These are phyloP conservation scores for Sorex araneus DNA, from an alignment of 2,113 vertebrate species.

Conservation along the genomic window DNA sequence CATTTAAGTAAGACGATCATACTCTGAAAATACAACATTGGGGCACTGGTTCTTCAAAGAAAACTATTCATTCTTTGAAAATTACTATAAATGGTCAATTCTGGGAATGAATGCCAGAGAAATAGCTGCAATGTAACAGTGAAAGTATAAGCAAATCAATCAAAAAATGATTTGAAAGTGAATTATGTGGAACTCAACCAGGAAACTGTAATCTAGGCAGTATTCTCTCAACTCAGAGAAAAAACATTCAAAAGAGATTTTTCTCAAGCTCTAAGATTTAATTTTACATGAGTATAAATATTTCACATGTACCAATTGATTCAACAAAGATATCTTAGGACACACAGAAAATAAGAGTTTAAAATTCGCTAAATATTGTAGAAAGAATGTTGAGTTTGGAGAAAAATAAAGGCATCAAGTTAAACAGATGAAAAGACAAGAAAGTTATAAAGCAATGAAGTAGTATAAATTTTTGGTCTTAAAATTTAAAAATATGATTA, in stretches of 20 bases:
- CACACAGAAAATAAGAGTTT: background rate
- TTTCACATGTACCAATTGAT: background rate
- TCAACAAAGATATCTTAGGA: constrained; percentile 15
- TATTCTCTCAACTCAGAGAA: background rate
- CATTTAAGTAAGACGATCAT: background rate
- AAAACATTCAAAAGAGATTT: background rate
- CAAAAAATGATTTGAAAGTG: background rate
- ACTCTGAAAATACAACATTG: background rate
- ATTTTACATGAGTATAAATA: constrained; percentile 25
- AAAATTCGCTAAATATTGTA: background rate
- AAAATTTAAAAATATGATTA: no score
- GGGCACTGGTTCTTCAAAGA: background rate
- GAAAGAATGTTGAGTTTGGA: constrained; percentile 9
- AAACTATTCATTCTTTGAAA: background rate
- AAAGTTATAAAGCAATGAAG: background rate
- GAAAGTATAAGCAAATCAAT: background rate
- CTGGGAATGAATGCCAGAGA: background rate
- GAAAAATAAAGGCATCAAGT: background rate
- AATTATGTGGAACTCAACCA: background rate
- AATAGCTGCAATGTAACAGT: background rate
- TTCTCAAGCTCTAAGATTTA: background rate
- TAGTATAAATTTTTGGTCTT: no score
- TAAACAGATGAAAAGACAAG: background rate
- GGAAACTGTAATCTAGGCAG: background rate
- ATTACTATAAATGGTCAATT: background rate